Conservation (phyloP, 2,113 vertebrate genomes). For the Sardina pilchardus region DNA sequence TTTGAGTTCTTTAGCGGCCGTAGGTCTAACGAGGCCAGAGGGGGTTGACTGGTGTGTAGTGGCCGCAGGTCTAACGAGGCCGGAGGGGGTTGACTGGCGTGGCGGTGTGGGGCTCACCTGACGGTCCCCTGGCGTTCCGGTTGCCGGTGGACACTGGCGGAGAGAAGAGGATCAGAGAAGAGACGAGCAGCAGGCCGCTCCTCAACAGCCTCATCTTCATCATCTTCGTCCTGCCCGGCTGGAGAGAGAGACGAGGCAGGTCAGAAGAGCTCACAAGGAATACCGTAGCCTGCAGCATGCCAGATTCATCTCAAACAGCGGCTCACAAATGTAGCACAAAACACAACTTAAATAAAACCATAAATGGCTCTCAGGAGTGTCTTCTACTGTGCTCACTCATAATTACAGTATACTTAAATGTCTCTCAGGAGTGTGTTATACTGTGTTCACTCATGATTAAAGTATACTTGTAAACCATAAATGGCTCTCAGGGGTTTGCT, state of each 20-base stretch:
- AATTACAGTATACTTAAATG: no score
- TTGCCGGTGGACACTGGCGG: constrained; percentile 71
- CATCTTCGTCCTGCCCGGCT: neutral
- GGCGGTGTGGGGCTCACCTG: constrained; percentile 54
- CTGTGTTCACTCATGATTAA: neutral
- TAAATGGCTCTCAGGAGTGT: no score
- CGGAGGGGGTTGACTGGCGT: constrained; percentile 51
- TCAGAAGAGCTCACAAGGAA: neutral
- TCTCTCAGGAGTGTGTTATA: no score
- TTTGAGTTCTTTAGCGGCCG: constrained; percentile 49
- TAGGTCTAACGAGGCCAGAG: constrained; percentile 68
- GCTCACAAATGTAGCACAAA: no score
- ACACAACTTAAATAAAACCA: no score
- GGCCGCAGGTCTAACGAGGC: constrained; percentile 72
- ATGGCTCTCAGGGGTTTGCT: neutral
- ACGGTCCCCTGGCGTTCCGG: constrained; percentile 68
- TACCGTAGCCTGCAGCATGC: no score
- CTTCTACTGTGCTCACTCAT: no score
- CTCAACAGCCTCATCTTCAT: constrained; percentile 55
- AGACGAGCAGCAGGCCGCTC: constrained; percentile 57
- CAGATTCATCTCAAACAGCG: no score
- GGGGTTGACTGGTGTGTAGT: constrained; percentile 49
- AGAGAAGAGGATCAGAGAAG: constrained; percentile 57
- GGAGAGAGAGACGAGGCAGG: neutral
- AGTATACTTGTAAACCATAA: neutral